Conservation (phyloP, 64 coral and sea anemone species). For the Pachyseris speciosa region DNA sequence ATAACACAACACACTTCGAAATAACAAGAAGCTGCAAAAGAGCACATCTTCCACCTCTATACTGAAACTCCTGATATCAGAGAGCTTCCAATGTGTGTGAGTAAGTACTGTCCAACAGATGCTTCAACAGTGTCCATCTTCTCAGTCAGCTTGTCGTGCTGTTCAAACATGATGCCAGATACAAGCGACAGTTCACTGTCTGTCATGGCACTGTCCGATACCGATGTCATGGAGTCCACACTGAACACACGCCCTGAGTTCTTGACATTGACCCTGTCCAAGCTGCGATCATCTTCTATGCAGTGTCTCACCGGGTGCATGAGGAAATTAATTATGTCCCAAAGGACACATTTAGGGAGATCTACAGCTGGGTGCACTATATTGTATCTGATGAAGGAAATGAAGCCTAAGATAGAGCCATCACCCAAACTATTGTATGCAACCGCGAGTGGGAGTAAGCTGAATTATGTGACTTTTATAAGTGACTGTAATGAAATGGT, state of each 20-base stretch:
- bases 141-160: conserved; percentile 87
- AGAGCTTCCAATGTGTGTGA: conserved; percentile 64
- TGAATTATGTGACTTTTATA: no score
- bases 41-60: conserved; percentile 8
- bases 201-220: conserved; percentile 52
- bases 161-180: conserved; percentile 90
- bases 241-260: conserved; percentile 13
- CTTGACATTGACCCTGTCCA: conserved; percentile 45
- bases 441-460: neutral
- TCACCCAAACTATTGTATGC: neutral
- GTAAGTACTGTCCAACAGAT: conserved; percentile 82
- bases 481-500: no score
- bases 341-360: conserved; percentile 91
- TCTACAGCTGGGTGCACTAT: conserved; percentile 97
- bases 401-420: conserved; percentile 22
- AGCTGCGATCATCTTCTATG: conserved; percentile 82
- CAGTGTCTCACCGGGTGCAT: conserved; percentile 89
- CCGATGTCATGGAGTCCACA: conserved; percentile 39
- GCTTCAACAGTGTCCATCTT: conserved; percentile 91
- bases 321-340: conserved; percentile 97
- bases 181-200: conserved; percentile 86
- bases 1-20: neutral
- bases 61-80: conserved; percentile 62
- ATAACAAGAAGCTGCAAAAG: neutral
- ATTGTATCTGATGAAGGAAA: conserved; percentile 98